Base-by-base conservation (phyloP, 2,888 invertebrate genomes). In the Zaprionus obscuricornis region DNA sequence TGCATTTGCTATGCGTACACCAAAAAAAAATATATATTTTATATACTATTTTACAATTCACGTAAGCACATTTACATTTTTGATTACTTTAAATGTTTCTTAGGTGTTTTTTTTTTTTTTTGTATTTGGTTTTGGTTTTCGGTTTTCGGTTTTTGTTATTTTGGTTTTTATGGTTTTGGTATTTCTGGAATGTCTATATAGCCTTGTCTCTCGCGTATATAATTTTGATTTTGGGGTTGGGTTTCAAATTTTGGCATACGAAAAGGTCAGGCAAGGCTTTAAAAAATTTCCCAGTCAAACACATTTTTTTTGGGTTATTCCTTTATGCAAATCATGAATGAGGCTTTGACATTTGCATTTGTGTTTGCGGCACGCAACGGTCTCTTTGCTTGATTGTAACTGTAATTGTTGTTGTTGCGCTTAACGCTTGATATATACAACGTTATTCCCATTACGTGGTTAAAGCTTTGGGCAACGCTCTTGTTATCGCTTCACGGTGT, bases 61-160 rank as follows among this genome's bases (percentile, higher is more conserved):
- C 72, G 72, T 67, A 40, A 59, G 66, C 63, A 71, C 60, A 79
- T 82, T 79, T 79, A 66, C 82, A 79, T 82, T 78, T 79, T 79
- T 79, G 79, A 79, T 79, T 79, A 70, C 69, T 62, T 40, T 66
- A 74, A 74, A 27, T 62, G 33, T 46, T 50, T 22, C 34, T 27
- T 42, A 40, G 65, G 49, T 66, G 59, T 57, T 34, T 42, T 33
- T 49, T 37, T 31, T 20, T 27, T 39, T 10, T 34, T 50, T 18
- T 37, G 13, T 36, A 11, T 1, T 4, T 11, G 6, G 13, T 24
- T 37, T 11, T 27, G 4, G 6, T 40, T 36, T 56, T 27, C 6
- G 43, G 37, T 10, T 37, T 37, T 42, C 18, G 47, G 26, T 46
- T 40, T 67, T 52, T 43, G 51, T n/a, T n/a, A n/a, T n/a, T n/a